Base-by-base conservation (phyloP, 2,888 invertebrate genomes). In the Cetonia aurata region DNA sequence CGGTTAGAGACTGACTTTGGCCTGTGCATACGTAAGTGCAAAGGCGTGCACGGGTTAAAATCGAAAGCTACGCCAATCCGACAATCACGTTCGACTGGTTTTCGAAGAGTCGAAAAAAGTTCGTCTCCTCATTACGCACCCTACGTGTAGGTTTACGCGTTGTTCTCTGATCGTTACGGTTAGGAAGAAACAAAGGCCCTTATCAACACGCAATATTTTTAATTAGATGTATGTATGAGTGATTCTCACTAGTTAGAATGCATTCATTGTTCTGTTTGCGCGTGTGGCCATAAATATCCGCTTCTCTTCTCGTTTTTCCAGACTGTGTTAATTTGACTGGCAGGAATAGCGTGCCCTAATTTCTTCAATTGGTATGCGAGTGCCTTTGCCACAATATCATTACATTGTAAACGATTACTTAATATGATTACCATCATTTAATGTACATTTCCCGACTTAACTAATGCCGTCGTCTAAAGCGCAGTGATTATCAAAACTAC, bases 61-160 rank as follows among this genome's bases (percentile, higher is more conserved):
- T 50, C 62, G 62, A 50, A 65, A 65, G n/a, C 50, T 31, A 41
- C 50, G 50, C 50, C 48, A 65, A 50, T 52, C 50, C 50, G 62
- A 33, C n/a, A 46, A 17, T 65, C 62, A 50, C 62, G 62, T 65
- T 50, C 41, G 62, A 65, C 62, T 50, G 37, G 62, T 65, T 65
- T 65, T 25, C 0, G 50, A 65, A 50, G 62, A 65, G 50, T 65
- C 9, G 37, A 50, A 65, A 65, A 52, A 52, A 48, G 48, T 13
- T 48, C 13, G 48, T 48, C 13, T 6, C n/a, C 10, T 52, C 41
- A 37, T 50, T 60, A 60, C 17, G 50, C 33, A 15, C 10, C 33
- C 62, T 13, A 10, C 10, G 48, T 50, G n/a, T 12, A 37, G 15
- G 13, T 6, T 8, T 52, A n/a, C 19, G 9, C 17, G 15, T 15